Evolutionary conservation across 53 echinoderm and acorn worm genomes (phyloP), one percentile per base, ranked within the genome.

Genomic region (Henricia sp.): DNA sequence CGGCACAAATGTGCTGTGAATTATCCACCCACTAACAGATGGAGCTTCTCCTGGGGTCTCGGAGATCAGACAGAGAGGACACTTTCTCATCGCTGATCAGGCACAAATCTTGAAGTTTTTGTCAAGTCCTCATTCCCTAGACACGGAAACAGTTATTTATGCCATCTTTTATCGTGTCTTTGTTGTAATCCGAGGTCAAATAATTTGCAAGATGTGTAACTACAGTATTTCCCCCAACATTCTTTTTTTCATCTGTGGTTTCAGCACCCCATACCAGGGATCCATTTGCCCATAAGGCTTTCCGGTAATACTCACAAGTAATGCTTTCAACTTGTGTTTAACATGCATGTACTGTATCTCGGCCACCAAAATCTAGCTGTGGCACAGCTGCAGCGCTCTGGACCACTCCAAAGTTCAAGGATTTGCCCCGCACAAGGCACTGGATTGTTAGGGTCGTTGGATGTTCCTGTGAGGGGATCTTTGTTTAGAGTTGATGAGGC

Each of bases 401-500:
- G 63, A 42, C 65, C 65, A 33, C 50, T 63, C 27, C 3, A 46
- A 80, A 80, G 80, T 80, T 80, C 80, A 80, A 80, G 80, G 80
- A 42, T 80, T 60, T 21, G 32, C 34, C 26, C 43, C 46, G 58
- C 76, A 80, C 80, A 80, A 80, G 80, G 80, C 80, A 10, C 29
- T 25, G 63, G 80, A 80, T 80, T 80, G 80, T 80, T 80, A 63
- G 2, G 8, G 24, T 5, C 9, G n/a, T 48, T 2, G 33, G 63
- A 10, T 35, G 10, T 60, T 19, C 39, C 9, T 59, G 58, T 76
- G 58, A 60, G 58, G 38, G 32, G 60, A 20, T 63, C 80, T 80
- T 64, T 80, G 80, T 80, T 80, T 80, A 37, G 48, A 63, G 63
- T 44, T 50, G 80, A 80, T 80, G 80, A 80, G 80, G 43, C 80